Evolutionary conservation across 2,888 invertebrate genomes (phyloP).

Genomic region (Synanthedon vespiformis): DNA sequence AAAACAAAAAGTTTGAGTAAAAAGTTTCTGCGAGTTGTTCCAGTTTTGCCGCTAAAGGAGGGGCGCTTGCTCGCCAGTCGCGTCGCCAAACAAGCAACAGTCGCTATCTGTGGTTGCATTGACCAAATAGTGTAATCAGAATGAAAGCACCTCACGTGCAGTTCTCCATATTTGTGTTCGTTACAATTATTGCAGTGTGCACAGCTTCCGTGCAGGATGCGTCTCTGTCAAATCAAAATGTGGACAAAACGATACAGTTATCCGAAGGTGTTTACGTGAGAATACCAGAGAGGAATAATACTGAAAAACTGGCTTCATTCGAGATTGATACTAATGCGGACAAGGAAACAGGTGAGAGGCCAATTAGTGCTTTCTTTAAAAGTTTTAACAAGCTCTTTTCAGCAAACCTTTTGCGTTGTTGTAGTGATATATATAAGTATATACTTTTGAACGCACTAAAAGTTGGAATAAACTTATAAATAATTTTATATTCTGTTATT

Average conservation of each 20-base stretch:
- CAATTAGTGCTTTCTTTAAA: too few relatives aligned
- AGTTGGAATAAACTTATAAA: too few relatives aligned
- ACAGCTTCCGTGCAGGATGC: conserved; percentile 16
- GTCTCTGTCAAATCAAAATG: conserved; percentile 1
- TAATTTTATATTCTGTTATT: too few relatives aligned
- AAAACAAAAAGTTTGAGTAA: background rate
- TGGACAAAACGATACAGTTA: conserved; percentile 34
- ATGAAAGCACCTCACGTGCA: conserved; percentile 38
- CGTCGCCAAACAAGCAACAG: conserved; percentile 31
- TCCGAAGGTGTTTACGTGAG: conserved; percentile 43
- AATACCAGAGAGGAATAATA: conserved; percentile 32
- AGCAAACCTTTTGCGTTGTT: too few relatives aligned
- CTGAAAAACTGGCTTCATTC: conserved; percentile 35
- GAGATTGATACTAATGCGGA: conserved; percentile 34
- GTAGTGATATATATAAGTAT: too few relatives aligned
- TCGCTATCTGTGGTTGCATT: background rate
- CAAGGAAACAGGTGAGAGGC: conserved; percentile 30
- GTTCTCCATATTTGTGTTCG: conserved; percentile 19
- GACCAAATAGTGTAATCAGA: conserved; percentile 14
- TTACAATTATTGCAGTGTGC: conserved; percentile 12
- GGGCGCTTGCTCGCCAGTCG: background rate
- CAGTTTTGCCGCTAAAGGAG: background rate
- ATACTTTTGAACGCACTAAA: too few relatives aligned
- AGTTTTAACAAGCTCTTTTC: too few relatives aligned
- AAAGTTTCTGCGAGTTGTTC: background rate